A percentile compares a stretch with the other conserved stretches of the same genome.
phyloP scores from a whole-genome alignment of 2,113 vertebrate genomes.

The Ceyx cyanopectus region DNA sequence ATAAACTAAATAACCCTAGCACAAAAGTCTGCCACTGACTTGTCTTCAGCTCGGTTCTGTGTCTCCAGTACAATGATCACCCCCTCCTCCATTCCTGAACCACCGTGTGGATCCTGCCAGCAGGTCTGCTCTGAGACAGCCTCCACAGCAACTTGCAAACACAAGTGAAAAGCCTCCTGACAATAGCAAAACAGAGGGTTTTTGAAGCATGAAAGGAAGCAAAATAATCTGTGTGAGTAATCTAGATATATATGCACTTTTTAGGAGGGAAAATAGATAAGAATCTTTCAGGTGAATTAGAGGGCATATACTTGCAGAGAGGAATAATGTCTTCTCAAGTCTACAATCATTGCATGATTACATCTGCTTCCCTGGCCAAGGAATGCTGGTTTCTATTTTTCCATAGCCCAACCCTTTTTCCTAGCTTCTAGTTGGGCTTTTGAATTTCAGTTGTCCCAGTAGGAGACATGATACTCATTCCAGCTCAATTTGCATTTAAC shows the following conservation, averaged over 20 bases:
- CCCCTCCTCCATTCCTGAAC: background rate
- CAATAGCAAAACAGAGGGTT: background rate
- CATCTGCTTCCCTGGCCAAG: conserved; percentile 28
- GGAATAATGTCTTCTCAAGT: background rate
- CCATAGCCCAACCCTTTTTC: conserved; percentile 13
- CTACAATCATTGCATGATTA: conserved; percentile 9
- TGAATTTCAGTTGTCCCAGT: background rate
- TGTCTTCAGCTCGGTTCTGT: background rate
- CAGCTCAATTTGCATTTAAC: background rate
- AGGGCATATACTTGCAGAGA: conserved; percentile 31
- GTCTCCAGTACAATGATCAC: background rate
- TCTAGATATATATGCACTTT: background rate
- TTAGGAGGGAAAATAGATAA: conserved; percentile 48
- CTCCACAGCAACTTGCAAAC: background rate
- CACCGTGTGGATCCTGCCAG: background rate
- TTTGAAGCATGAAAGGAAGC: conserved; percentile 27
- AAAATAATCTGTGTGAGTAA: conserved; percentile 38
- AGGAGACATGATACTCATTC: background rate
- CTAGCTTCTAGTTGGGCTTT: background rate
- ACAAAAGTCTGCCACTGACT: background rate
- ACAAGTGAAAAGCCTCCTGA: background rate
- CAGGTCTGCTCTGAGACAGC: background rate
- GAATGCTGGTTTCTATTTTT: conserved; percentile 45
- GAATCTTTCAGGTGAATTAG: conserved; percentile 46
- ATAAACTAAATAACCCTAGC: background rate